Conservation (phyloP, 2,797 vertebrate genomes). For the Zalophus californianus region DNA sequence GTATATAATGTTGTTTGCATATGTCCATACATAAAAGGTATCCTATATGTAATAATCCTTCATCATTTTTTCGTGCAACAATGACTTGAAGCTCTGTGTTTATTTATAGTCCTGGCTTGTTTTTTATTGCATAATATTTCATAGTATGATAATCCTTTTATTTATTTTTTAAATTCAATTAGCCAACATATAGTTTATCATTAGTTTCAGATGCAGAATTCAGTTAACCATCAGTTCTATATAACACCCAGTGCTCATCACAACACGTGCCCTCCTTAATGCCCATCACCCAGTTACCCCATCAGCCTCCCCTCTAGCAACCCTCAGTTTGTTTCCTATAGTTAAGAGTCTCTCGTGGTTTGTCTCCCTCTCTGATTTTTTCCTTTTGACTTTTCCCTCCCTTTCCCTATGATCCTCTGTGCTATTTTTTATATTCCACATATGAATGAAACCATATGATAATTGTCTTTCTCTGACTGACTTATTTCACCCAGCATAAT, state of each 20-base stretch:
- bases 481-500: neutral
- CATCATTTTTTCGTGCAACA: constrained; percentile 7
- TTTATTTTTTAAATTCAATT: neutral
- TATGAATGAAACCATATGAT: neutral
- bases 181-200: neutral
- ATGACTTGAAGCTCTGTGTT: neutral
- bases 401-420: neutral
- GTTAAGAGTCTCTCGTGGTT: neutral
- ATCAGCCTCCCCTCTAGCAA: neutral
- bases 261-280: neutral
- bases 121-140: neutral
- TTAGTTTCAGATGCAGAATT: neutral
- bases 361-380: neutral
- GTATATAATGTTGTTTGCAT: neutral
- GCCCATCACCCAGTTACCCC: neutral
- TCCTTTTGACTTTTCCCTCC: neutral
- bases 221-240: neutral
- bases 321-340: neutral
- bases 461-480: neutral
- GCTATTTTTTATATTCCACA: neutral
- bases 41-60: neutral
- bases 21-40: neutral
- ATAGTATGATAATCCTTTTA: neutral
- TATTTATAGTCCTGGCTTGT: neutral
- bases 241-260: neutral